Conservation (phyloP, 2,113 vertebrate genomes). For the Xenopus tropicalis region UCB_Xtro_10.0 CM004449.2:54670501-54671000, state of each 20-base stretch:
- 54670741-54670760: slow-evolving; percentile 39
- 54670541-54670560: slow-evolving; percentile 9
- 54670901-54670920: neutral
- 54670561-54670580: slow-evolving; percentile 14
- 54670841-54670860: neutral
- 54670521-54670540: neutral
- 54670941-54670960: no score
- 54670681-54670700: slow-evolving; percentile 43
- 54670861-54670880: neutral
- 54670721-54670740: slow-evolving; percentile 35
- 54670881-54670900: neutral
- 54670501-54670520: no score
- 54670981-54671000: no score
- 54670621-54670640: slow-evolving; percentile 47
- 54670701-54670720: slow-evolving; percentile 38
- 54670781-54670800: slow-evolving; percentile 7
- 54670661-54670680: slow-evolving; percentile 35
- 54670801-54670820: neutral
- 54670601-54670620: slow-evolving; percentile 29
- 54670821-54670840: neutral
- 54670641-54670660: slow-evolving; percentile 39
- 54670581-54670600: neutral
- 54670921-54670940: no score
- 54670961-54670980: no score
- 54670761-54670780: slow-evolving; percentile 20